phyloP scores from a whole-genome alignment of 2,888 invertebrate species.

The Matsumyia berberina region DNA sequence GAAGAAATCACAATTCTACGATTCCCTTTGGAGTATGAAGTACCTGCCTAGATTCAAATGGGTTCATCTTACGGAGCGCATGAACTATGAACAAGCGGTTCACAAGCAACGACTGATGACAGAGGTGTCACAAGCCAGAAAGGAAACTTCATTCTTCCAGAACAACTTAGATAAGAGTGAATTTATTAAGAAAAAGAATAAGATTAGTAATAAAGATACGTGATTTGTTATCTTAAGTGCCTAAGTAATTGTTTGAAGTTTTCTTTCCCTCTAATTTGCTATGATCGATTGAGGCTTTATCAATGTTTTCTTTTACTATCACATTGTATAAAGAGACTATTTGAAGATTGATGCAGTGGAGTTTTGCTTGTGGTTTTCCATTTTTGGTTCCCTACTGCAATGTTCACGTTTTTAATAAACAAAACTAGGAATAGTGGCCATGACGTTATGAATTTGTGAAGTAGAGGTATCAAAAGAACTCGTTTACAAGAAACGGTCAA shows the following conservation, averaged over 20 bases:
- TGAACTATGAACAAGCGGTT: conserved; percentile 96
- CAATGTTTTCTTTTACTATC: too few species aligned
- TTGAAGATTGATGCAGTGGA: too few species aligned
- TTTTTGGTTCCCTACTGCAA: too few species aligned
- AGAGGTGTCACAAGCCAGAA: conserved; percentile 96
- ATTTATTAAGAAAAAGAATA: conserved; percentile 85
- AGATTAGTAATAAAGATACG: conserved; percentile 78
- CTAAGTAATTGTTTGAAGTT: neutral
- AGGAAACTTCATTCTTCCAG: conserved; percentile 94
- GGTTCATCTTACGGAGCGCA: conserved; percentile 96
- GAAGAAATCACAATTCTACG: conserved; percentile 94
- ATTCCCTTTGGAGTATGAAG: conserved; percentile 97
- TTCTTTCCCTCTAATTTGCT: too few species aligned
- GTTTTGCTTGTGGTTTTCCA: too few species aligned
- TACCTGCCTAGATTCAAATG: conserved; percentile 98
- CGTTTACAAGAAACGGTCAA: too few species aligned
- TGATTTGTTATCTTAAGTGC: neutral
- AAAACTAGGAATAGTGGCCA: too few species aligned
- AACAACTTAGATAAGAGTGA: conserved; percentile 92
- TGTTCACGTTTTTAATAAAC: neutral
- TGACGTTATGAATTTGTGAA: too few species aligned
- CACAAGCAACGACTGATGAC: conserved; percentile 93
- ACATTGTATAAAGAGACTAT: too few species aligned
- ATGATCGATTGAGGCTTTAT: too few species aligned
- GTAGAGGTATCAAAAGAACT: too few species aligned